These are phyloP conservation scores for Zaprionus gabonicus DNA, from an alignment of 1,140 invertebrate species.

Conservation along the genomic window DNA sequence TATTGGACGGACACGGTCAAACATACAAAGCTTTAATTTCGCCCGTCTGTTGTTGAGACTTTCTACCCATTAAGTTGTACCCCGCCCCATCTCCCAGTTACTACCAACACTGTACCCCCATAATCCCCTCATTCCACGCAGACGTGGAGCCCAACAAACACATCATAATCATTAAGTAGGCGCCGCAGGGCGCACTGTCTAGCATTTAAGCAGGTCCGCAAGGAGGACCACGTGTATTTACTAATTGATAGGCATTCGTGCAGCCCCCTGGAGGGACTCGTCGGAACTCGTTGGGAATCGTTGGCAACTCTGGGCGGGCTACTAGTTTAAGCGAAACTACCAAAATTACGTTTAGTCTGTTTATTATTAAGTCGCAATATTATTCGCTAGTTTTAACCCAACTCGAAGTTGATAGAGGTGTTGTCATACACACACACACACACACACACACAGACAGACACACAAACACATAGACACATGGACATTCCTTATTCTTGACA, in stretches of 20 bases:
- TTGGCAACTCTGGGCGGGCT: slow-evolving; percentile 24
- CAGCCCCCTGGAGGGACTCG: slow-evolving; percentile 33
- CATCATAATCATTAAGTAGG: slow-evolving; percentile 70
- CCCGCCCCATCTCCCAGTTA: neutral
- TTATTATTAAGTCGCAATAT: slow-evolving; percentile 61
- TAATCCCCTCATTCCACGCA: slow-evolving; percentile 2
- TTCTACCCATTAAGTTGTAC: neutral
- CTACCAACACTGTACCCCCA: neutral
- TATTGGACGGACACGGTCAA: slow-evolving; percentile 96
- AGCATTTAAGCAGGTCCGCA: slow-evolving; percentile 55
- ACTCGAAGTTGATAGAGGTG: slow-evolving; percentile 4
- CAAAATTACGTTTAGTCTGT: slow-evolving; percentile 73
- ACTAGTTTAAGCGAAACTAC: slow-evolving; percentile 74
- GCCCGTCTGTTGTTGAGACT: slow-evolving; percentile 2
- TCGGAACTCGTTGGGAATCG: neutral
- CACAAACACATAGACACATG: neutral
- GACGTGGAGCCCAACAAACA: slow-evolving; percentile 31
- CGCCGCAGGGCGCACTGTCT: slow-evolving; percentile 37
- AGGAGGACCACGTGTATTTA: slow-evolving; percentile 60
- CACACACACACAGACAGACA: neutral
- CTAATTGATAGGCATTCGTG: slow-evolving; percentile 66
- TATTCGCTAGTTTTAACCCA: slow-evolving; percentile 41
- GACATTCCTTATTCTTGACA: slow-evolving; percentile 20
- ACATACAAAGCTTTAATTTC: slow-evolving; percentile 93
- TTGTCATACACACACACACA: slow-evolving; percentile 1